These are phyloP conservation scores for Nesidiocoris tenuis DNA, from an alignment of 2,888 invertebrate genomes.

Conservation along the genomic window DNA sequence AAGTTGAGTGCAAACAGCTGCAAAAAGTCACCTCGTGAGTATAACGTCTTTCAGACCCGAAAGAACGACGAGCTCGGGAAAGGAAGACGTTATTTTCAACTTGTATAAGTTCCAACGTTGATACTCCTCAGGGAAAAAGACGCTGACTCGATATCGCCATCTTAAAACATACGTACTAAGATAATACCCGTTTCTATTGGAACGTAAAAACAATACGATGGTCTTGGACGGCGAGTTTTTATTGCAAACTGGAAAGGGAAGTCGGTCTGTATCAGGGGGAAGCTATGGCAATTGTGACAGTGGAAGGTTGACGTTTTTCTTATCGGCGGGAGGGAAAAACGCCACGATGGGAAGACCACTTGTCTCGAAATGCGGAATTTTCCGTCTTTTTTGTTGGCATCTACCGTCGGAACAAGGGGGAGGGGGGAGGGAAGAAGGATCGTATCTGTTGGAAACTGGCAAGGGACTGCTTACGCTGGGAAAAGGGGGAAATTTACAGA, in stretches of 20 bases:
- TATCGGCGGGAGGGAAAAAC: constrained; percentile 20
- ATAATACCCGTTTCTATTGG: background rate
- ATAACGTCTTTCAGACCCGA: too few relatives aligned
- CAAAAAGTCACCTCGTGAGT: too few relatives aligned
- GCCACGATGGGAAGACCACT: constrained; percentile 3
- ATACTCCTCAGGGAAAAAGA: background rate
- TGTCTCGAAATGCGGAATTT: constrained; percentile 28
- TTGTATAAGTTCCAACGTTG: background rate
- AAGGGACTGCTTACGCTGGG: background rate
- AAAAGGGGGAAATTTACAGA: constrained; percentile 23
- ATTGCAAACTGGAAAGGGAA: constrained; percentile 2
- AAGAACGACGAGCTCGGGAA: too few relatives aligned
- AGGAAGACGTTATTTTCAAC: too few relatives aligned
- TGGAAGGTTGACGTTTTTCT: constrained; percentile 21
- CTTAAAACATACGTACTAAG: background rate
- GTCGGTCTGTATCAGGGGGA: background rate
- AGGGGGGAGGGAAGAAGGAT: background rate
- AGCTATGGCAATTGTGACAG: too few relatives aligned
- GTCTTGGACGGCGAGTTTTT: background rate
- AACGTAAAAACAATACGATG: background rate
- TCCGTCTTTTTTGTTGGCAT: background rate
- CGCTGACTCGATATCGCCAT: background rate
- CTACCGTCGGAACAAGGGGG: background rate
- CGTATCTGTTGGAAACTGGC: constrained; percentile 21
- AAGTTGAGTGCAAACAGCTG: too few relatives aligned